Evolutionary conservation across 2,888 invertebrate genomes (phyloP), one percentile per base, ranked within the genome.

Genomic region (Nephrotoma appendiculata): DNA sequence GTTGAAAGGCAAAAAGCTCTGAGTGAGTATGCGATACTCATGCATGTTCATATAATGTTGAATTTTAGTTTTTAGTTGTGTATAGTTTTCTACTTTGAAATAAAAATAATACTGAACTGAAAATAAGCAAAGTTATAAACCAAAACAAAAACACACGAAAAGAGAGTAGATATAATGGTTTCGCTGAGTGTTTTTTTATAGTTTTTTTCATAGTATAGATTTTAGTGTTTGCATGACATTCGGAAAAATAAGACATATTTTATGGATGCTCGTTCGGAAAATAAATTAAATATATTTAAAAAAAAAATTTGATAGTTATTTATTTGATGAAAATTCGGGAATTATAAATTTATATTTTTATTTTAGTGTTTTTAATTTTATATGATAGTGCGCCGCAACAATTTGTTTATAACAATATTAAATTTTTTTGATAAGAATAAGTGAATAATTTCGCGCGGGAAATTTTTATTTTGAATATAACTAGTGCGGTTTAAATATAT

Each of bases 221-320:
- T 89, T 89, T 88, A 89, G 89, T 89, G 89, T 89, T 89, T 89
- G 89, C 89, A 89, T 89, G 89, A 89, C 89, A 89, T 89, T 89
- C 89, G 89, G 88, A 88, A 89, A 89, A 89, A 88, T 89, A 88
- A 88, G 89, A 89, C 89, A 88, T 84, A 84, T 84, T 84, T 84
- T 84, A 84, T 84, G 71, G 71, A 71, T 7, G 52, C 52, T 71
- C 71, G 71, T 71, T 71, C 71, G 71, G 71, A 71, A 71, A 71
- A 71, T 71, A 71, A 71, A 71, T 71, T 31, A 71, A 71, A 71
- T 71, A 71, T 71, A 57, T 15, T 57, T 57, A 7, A 57, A 31
- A 31, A 31, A 31, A 31, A 31, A 31, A 2, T 31, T 57, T 71
- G n/a, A 15, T 52, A 52, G 15, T 52, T 71, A 31, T 71, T 71